Evolutionary conservation across 2,888 invertebrate species (phyloP).

Genomic region (Prionchulus punctatus): DNA sequence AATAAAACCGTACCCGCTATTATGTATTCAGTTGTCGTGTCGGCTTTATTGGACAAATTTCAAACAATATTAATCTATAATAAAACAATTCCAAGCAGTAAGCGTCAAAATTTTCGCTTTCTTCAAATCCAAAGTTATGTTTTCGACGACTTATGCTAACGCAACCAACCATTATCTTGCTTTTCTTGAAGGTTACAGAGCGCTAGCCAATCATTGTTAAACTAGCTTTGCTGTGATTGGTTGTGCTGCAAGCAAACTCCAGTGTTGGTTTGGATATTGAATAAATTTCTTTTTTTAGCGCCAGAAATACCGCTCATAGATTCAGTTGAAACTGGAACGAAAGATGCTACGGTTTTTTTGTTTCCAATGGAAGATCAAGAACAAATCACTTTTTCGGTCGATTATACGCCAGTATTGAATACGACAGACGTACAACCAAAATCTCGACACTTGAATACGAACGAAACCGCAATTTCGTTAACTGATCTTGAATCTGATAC

Average conservation of each 20-base stretch:
- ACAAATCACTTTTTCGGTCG: not conserved
- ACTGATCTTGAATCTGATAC: no score
- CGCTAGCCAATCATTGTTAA: no score
- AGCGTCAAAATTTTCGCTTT: not conserved
- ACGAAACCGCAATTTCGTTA: no score
- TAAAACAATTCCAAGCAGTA: not conserved
- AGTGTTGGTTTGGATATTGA: no score
- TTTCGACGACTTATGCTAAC: no score
- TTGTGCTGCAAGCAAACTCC: no score
- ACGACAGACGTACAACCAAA: no score
- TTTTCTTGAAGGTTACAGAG: no score
- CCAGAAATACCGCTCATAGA: not conserved
- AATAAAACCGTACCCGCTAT: not conserved
- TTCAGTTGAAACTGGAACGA: not conserved
- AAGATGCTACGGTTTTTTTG: not conserved
- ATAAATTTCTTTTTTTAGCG: not conserved
- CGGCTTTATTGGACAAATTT: not conserved
- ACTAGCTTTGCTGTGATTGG: no score
- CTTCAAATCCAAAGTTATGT: no score
- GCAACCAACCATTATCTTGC: no score
- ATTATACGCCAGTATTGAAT: not conserved
- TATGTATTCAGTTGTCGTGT: not conserved
- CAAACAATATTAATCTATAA: not conserved
- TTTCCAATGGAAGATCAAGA: not conserved
- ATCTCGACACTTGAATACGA: no score